These are phyloP conservation scores for Gallinago media DNA, from an alignment of 2,113 vertebrate species.

Conservation along the genomic window DNA sequence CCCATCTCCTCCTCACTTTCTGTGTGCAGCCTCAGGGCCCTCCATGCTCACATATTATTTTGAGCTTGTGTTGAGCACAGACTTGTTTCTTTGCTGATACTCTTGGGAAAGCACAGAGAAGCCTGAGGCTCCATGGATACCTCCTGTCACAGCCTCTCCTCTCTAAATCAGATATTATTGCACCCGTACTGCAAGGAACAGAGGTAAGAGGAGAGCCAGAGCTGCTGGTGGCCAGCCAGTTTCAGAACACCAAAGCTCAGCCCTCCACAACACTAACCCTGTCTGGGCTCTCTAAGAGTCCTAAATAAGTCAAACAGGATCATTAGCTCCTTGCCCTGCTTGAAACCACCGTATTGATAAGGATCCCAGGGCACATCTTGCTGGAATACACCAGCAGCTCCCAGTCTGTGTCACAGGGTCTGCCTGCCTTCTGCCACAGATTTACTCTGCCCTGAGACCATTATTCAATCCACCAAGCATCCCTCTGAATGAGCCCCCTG, in stretches of 20 bases:
- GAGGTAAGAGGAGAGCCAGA: not conserved
- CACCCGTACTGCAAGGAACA: not conserved
- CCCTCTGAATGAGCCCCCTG: conserved; percentile 9
- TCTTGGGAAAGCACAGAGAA: not conserved
- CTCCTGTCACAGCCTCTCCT: not conserved
- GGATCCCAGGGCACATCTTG: not conserved
- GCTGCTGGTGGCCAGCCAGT: not conserved
- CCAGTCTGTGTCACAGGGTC: not conserved
- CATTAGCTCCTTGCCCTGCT: not conserved
- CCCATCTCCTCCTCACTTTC: not conserved
- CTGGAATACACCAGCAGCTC: not conserved
- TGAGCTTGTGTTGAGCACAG: not conserved
- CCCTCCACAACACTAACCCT: not conserved
- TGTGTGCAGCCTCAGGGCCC: not conserved
- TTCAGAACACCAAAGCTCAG: not conserved
- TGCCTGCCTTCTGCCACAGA: not conserved
- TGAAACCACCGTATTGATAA: not conserved
- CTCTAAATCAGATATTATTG: not conserved
- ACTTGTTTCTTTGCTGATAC: not conserved
- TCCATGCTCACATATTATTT: not conserved
- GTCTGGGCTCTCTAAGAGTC: not conserved
- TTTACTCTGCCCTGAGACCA: not conserved
- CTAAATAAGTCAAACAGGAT: not conserved
- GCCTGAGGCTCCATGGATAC: not conserved
- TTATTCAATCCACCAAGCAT: not conserved